Conservation (phyloP, 1,140 invertebrate genomes). For the Phocides pigmalion region DNA sequence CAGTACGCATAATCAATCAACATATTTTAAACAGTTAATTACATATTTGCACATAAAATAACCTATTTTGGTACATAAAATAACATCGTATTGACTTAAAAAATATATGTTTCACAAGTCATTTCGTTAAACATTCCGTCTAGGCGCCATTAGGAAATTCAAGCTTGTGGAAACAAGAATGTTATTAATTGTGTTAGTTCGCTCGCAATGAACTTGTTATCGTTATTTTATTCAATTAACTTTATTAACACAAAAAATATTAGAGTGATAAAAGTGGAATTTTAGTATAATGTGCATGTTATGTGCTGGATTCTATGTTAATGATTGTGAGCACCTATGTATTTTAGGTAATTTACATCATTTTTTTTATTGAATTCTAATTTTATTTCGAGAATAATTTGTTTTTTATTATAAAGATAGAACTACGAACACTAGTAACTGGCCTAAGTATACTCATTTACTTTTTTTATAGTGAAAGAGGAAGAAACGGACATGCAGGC, state of each 20-base stretch:
- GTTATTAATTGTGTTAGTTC: conserved; percentile 1
- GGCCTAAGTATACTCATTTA: too few relatives aligned
- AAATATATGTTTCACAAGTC: neutral
- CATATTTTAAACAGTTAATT: too few relatives aligned
- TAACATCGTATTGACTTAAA: neutral
- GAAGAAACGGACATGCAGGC: too few relatives aligned
- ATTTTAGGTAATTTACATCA: neutral
- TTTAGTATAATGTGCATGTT: conserved; percentile 1
- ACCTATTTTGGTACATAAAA: too few relatives aligned
- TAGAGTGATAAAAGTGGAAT: neutral
- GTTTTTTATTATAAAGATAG: too few relatives aligned
- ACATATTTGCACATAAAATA: too few relatives aligned
- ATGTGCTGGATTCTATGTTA: neutral
- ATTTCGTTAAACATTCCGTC: neutral
- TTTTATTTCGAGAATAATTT: too few relatives aligned
- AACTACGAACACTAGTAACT: too few relatives aligned
- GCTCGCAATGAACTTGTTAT: neutral
- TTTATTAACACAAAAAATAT: conserved; percentile 7
- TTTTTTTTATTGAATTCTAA: too few relatives aligned
- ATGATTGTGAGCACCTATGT: neutral
- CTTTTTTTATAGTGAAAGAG: too few relatives aligned
- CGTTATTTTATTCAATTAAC: conserved; percentile 14
- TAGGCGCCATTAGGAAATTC: neutral
- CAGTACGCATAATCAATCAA: too few relatives aligned
- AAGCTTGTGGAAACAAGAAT: neutral